These are phyloP conservation scores for Vombatus ursinus DNA, from an alignment of 2,113 vertebrate genomes.

Conservation along the genomic window DNA sequence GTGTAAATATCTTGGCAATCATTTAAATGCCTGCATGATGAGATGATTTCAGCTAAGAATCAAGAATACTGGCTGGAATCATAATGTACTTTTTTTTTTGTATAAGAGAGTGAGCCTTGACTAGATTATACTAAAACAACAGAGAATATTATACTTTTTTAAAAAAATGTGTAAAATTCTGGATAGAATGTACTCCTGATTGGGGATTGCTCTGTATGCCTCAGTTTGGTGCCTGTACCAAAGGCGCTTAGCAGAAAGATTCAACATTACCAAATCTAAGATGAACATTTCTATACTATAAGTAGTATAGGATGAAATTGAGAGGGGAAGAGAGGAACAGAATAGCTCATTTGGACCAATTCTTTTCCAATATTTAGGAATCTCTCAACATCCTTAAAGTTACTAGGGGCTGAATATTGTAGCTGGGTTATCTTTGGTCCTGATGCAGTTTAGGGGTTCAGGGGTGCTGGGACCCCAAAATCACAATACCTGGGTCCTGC, in stretches of 20 bases:
- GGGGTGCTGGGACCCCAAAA: too few relatives aligned
- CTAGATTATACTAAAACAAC: background rate
- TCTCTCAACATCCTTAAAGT: background rate
- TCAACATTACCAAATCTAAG: background rate
- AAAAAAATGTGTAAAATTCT: background rate
- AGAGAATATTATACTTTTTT: background rate
- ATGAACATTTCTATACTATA: background rate
- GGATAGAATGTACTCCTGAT: background rate
- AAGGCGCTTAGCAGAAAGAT: background rate
- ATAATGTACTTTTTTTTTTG: background rate
- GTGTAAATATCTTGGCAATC: background rate
- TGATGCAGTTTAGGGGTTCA: too few relatives aligned
- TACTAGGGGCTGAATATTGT: background rate
- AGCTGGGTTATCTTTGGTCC: background rate
- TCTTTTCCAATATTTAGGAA: background rate
- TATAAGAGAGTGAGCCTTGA: background rate
- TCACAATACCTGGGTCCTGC: too few relatives aligned
- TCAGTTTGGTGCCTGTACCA: background rate
- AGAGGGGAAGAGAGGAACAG: background rate
- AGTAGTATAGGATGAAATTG: background rate
- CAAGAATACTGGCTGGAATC: background rate
- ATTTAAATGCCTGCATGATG: background rate
- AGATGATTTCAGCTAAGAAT: background rate
- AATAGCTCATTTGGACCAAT: background rate
- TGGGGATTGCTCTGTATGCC: background rate